These are phyloP conservation scores for Paraplagusia blochii DNA, from an alignment of 2,113 vertebrate genomes.

Conservation along the genomic window DNA sequence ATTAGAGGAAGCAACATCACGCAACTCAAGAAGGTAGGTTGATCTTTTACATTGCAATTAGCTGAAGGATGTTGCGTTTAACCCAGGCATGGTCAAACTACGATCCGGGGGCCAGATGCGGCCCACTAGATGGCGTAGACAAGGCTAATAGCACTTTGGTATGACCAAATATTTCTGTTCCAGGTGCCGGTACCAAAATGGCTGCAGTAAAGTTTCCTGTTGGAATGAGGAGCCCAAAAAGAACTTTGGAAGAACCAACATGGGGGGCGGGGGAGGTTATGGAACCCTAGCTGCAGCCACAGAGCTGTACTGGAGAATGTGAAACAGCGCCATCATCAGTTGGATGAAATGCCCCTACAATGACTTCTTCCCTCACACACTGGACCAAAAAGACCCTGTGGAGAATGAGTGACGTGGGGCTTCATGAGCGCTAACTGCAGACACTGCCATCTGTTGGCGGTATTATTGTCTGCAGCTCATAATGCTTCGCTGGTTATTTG, in stretches of 20 bases:
- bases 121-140: too few relatives aligned
- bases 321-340: slow-evolving; percentile 25
- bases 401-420: slow-evolving; percentile 48
- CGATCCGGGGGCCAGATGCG: too few relatives aligned
- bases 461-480: slow-evolving; percentile 51
- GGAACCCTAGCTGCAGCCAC: slow-evolving; percentile 35
- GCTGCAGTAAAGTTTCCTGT: slow-evolving; percentile 76
- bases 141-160: too few relatives aligned
- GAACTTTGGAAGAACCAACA: slow-evolving; percentile 45
- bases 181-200: slow-evolving; percentile 91
- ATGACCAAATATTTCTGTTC: slow-evolving; percentile 13
- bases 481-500: slow-evolving; percentile 74
- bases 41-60: slow-evolving; percentile 37
- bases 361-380: slow-evolving; percentile 62
- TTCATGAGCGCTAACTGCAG: slow-evolving; percentile 18
- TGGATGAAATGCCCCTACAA: slow-evolving; percentile 47
- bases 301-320: slow-evolving; percentile 34
- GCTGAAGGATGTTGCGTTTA: slow-evolving; percentile 1
- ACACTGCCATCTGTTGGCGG: slow-evolving; percentile 22
- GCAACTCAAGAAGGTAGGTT: slow-evolving; percentile 89
- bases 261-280: slow-evolving; percentile 42
- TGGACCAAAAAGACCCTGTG: slow-evolving; percentile 64
- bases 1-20: slow-evolving; percentile 88
- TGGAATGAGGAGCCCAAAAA: slow-evolving; percentile 27
- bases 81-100: too few relatives aligned